Percentiles rank a stretch among this genome's conserved stretches.
These are phyloP conservation scores for Adela reaumurella DNA, from an alignment of 2,888 invertebrate genomes.

Conservation along the genomic window DNA sequence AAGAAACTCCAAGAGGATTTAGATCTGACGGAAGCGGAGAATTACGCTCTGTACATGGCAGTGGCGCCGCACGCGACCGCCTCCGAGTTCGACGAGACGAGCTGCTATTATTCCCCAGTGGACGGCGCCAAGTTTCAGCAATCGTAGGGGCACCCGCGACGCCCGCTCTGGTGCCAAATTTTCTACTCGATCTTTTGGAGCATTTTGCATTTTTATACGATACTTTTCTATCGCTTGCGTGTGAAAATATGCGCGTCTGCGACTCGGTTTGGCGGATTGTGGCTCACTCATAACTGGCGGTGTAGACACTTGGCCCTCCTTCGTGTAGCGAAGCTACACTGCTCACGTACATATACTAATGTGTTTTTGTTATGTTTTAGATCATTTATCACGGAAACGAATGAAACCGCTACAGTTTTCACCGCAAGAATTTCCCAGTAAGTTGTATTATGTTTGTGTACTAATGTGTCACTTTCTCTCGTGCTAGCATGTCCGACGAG, in stretches of 20 bases:
- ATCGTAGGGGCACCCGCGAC: not conserved
- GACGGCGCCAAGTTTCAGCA: conserved; percentile 68
- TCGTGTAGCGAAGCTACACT: too few species aligned
- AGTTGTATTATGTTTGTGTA: conserved; percentile 20
- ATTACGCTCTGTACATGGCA: conserved; percentile 82
- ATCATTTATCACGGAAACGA: conserved; percentile 13
- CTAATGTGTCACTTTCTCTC: not conserved
- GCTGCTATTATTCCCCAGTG: conserved; percentile 81
- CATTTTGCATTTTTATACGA: conserved; percentile 6
- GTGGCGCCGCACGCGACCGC: conserved; percentile 82
- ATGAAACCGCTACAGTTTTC: conserved; percentile 10
- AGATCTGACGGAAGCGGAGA: conserved; percentile 82
- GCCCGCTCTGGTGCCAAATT: conserved; percentile 6
- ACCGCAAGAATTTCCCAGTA: conserved; percentile 34
- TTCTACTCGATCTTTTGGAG: conserved; percentile 5
- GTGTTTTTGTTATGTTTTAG: conserved; percentile 17
- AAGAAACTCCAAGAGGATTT: conserved; percentile 49
- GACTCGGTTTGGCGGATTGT: too few species aligned
- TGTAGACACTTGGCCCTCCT: not conserved
- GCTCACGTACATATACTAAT: conserved; percentile 7
- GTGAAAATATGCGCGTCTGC: conserved; percentile 6
- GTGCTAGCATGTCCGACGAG: not conserved
- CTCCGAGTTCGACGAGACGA: conserved; percentile 85
- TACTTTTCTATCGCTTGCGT: conserved; percentile 4
- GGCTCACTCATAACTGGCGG: too few species aligned